A percentile compares a stretch with the other conserved stretches of the same genome.
phyloP scores from a whole-genome alignment of 2,888 invertebrate genomes.

The Xestia c-nigrum region DNA sequence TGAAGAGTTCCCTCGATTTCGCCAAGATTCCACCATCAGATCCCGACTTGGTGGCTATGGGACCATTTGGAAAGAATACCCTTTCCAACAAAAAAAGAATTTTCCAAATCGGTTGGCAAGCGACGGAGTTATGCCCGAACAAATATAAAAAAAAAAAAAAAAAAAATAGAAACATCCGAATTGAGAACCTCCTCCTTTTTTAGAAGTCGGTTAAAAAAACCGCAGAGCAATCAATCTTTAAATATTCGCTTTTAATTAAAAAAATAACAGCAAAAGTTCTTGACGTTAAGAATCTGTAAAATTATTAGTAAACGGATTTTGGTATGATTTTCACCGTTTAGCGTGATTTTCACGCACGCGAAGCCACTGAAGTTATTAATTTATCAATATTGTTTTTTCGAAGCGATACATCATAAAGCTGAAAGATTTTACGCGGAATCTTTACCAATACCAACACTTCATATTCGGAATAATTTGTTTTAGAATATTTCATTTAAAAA shows the following conservation, averaged over 20 bases:
- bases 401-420: background rate
- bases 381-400: constrained; percentile 18
- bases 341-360: constrained; percentile 15
- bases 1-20: too few species aligned
- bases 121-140: too few species aligned
- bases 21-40: too few species aligned
- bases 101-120: too few species aligned
- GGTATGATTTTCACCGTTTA: constrained; percentile 40
- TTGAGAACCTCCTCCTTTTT: too few species aligned
- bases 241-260: background rate
- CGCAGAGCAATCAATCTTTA: too few species aligned
- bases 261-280: constrained; percentile 10
- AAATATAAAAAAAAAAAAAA: too few species aligned
- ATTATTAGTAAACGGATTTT: constrained; percentile 16
- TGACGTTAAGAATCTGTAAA: background rate
- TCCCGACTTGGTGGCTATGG: too few species aligned
- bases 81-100: too few species aligned
- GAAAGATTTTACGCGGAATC: background rate
- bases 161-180: too few species aligned
- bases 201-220: too few species aligned
- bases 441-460: background rate
- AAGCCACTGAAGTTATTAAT: background rate
- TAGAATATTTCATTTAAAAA: background rate
- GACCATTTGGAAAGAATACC: too few species aligned
- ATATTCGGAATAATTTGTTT: background rate